Evolutionary conservation across 2,888 invertebrate genomes (phyloP), one percentile per base, ranked within the genome.

Genomic region (Habrosyne pyritoides): DNA sequence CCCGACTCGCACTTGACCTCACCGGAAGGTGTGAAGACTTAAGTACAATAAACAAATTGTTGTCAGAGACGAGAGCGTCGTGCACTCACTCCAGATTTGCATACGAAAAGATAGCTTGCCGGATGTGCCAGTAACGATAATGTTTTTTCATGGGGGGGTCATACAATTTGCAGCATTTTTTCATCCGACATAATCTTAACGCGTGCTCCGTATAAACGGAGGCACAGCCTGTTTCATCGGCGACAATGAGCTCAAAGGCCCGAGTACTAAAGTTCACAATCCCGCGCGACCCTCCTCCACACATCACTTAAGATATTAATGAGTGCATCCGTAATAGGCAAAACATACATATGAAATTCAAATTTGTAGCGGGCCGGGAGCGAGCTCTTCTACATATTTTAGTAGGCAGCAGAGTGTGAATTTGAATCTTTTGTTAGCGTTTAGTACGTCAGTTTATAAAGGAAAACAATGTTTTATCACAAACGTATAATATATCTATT

Each of bases 341-440:
- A 90, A 91, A 90, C 91, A 91, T 91, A 90, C 89, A 89, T 90
- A 91, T 91, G 91, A 92, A 91, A 91, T 92, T 92, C 89, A 92
- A 91, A 92, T 92, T 91, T 89, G 89, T 88, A 88, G 83, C 86
- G 87, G 84, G 84, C 76, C 86, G 85, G 89, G 84, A 89, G 86
- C 88, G 82, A 83, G 86, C 87, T 89, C 86, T 83, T 89, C 89
- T 91, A 86, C 90, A 92, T 92, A 89, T 91, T 92, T 92, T 89
- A 92, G 88, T 88, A 91, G 86, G 89, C 91, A 90, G 83, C 89
- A 85, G 89, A 89, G 91, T 91, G 91, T 89, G 89, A 91, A 91
- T 92, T 91, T 91, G 87, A 91, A 89, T 91, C 89, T 91, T 91
- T 92, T 90, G 90, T 92, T 89, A 89, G 82, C 86, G 84, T 89